phyloP scores from a whole-genome alignment of 2,113 vertebrate genomes.

The Eurypyga helias region DNA sequence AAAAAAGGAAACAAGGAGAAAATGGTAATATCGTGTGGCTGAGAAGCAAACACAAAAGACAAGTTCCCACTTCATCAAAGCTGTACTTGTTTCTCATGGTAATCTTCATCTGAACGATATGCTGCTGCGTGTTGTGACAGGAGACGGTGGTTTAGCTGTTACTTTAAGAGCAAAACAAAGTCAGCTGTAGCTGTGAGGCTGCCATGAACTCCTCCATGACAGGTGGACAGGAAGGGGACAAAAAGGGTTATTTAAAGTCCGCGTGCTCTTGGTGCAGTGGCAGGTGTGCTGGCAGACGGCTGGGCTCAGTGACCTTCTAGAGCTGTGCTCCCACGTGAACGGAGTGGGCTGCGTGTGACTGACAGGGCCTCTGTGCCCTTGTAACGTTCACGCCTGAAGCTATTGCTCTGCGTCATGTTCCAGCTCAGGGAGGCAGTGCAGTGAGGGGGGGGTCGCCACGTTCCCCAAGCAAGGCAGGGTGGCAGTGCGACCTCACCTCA shows the following conservation, averaged over 20 bases:
- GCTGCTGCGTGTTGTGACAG: accelerated
- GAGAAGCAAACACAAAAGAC: neutral
- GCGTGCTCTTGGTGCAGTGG: neutral
- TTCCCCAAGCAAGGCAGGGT: no score
- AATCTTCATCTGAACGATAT: accelerated
- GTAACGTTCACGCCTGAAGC: neutral
- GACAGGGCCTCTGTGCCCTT: slow-evolving; percentile 12
- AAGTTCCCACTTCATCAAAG: neutral
- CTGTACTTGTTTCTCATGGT: neutral
- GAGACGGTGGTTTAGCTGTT: neutral
- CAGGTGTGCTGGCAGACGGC: slow-evolving; percentile 53
- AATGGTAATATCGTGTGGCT: neutral
- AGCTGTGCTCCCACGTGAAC: neutral
- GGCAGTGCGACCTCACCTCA: accelerated
- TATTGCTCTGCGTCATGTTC: neutral
- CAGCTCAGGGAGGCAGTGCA: accelerated
- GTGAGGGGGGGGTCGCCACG: accelerated
- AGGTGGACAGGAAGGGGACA: slow-evolving; percentile 60
- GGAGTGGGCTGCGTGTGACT: neutral
- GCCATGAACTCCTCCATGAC: neutral
- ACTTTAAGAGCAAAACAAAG: neutral
- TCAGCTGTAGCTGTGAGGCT: neutral
- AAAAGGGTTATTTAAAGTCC: slow-evolving; percentile 60
- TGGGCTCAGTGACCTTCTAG: slow-evolving; percentile 34
- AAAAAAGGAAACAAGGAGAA: neutral